phyloP scores from a whole-genome alignment of 2,888 invertebrate species.

The Drosophila cognata region DNA sequence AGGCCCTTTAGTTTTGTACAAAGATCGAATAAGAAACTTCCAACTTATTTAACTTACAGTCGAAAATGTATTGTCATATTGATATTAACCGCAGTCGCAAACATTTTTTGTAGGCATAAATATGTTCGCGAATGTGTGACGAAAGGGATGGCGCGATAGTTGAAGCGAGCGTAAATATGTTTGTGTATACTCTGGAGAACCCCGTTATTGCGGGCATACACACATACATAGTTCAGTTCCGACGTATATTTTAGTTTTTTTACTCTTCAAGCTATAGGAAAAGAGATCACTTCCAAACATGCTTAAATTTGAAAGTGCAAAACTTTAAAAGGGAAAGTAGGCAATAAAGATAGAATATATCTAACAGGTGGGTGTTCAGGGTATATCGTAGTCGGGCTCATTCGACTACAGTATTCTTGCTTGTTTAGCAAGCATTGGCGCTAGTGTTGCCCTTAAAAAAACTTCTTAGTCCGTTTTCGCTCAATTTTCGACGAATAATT shows the following conservation, averaged over 20 bases:
- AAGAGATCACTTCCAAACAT: neutral
- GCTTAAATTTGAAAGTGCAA: neutral
- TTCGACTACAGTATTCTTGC: neutral
- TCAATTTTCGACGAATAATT: no score
- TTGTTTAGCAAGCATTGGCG: neutral
- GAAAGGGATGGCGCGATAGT: neutral
- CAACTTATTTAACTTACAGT: neutral
- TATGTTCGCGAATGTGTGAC: neutral
- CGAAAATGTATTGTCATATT: neutral
- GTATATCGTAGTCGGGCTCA: neutral
- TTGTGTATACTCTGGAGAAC: neutral
- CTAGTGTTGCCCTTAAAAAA: neutral
- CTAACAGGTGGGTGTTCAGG: neutral
- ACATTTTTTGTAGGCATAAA: neutral
- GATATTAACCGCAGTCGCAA: neutral
- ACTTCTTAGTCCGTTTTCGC: no score
- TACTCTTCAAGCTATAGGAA: neutral
- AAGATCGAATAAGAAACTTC: neutral
- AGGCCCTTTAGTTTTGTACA: neutral
- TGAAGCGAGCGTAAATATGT: neutral
- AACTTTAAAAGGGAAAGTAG: neutral
- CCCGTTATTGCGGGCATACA: neutral
- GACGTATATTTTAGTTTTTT: neutral
- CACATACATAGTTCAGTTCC: neutral
- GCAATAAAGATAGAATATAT: neutral